A percentile compares a stretch with the other conserved stretches of the same genome.
Evolutionary conservation across 2,888 invertebrate species (phyloP).

Genomic region (Coenonympha arcania): DNA sequence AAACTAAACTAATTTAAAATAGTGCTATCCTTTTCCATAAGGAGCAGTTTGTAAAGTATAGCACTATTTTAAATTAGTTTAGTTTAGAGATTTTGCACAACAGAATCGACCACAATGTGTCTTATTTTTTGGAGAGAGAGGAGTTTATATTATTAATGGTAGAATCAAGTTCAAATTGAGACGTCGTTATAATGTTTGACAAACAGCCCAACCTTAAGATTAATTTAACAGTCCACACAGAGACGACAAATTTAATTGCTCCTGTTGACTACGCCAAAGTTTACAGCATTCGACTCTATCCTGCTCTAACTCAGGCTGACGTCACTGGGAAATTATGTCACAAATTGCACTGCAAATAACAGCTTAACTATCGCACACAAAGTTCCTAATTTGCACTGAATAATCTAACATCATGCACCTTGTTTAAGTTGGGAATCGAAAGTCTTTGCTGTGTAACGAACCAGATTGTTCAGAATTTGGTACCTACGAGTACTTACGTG

Average conservation of each 20-base stretch:
- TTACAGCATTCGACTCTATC: constrained; percentile 8
- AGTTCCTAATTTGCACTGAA: constrained; percentile 29
- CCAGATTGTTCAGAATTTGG: constrained; percentile 1
- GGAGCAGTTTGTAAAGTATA: too few species aligned
- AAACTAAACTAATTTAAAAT: too few species aligned
- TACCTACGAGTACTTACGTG: too few species aligned
- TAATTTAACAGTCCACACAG: constrained; percentile 4
- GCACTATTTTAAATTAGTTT: too few species aligned
- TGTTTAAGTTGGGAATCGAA: constrained; percentile 15
- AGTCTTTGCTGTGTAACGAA: constrained; percentile 3
- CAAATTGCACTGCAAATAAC: constrained; percentile 21
- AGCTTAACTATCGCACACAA: constrained; percentile 22
- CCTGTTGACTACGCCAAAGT: constrained; percentile 15
- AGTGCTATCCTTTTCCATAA: too few species aligned
- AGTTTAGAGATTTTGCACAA: too few species aligned
- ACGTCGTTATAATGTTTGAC: too few species aligned
- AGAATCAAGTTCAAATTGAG: too few species aligned
- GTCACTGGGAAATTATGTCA: constrained; percentile 20
- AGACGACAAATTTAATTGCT: constrained; percentile 14
- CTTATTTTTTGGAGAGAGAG: too few species aligned
- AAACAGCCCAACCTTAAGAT: background rate
- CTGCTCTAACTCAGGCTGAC: constrained; percentile 8
- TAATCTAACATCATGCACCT: constrained; percentile 22
- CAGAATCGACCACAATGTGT: too few species aligned
- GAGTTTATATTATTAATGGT: too few species aligned